A percentile compares a stretch with the other conserved stretches of the same genome.
phyloP scores from a whole-genome alignment of 2,797 vertebrate genomes.

The Platalea minor region DNA sequence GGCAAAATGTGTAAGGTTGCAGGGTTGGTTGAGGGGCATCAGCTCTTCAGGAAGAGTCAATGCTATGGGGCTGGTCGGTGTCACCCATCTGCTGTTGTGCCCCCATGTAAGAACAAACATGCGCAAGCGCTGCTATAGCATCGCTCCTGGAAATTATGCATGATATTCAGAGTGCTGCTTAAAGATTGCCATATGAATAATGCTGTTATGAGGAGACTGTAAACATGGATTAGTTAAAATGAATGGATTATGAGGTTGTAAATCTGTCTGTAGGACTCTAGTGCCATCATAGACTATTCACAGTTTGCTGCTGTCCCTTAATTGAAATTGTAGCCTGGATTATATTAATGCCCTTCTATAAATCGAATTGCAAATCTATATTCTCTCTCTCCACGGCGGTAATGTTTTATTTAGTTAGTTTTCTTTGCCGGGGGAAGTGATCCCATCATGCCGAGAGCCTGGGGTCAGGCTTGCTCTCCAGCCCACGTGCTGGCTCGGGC shows the following conservation, averaged over 20 bases:
- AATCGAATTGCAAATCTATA: conserved; percentile 53
- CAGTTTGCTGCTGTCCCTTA: conserved; percentile 61
- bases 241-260: conserved; percentile 65
- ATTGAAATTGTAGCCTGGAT: conserved; percentile 64
- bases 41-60: not conserved
- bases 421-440: not conserved
- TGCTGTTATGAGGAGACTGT: conserved; percentile 62
- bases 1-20: not conserved
- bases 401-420: conserved; percentile 52
- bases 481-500: not conserved
- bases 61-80: not conserved
- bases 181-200: conserved; percentile 63
- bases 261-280: conserved; percentile 66
- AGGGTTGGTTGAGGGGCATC: not conserved
- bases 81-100: not conserved
- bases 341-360: conserved; percentile 60
- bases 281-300: conserved; percentile 50
- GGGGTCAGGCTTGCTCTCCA: not conserved
- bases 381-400: not conserved
- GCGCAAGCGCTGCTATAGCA: accelerated
- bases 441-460: not conserved
- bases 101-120: not conserved
- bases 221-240: conserved; percentile 67
- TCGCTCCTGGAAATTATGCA: conserved; percentile 29
- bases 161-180: conserved; percentile 16